Base-by-base conservation (phyloP, 2,888 invertebrate genomes). In the Drosophila demipolita region DNA sequence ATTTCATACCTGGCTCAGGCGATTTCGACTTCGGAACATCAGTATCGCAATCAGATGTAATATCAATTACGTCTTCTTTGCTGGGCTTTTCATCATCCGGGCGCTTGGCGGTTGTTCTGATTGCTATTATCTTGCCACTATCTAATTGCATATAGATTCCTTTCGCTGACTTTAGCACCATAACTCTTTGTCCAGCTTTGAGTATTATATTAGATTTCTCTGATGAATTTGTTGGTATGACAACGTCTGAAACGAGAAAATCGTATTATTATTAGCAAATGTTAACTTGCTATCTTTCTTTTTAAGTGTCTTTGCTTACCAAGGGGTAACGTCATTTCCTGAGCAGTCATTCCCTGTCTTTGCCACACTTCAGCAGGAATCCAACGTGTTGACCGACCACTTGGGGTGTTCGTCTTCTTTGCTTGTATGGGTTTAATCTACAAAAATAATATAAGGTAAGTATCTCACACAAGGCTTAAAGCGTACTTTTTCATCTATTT, bases 111-210 rank as follows among this genome's bases (percentile, higher is more conserved):
- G 93, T 89, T 4, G 93, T 93, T 61, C 93, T 95, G 82, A 99
- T 98, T 32, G 98, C 98, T 78, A 99, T 98, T 72, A 99, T 98
- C 93, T 98, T 98, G 35, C 98, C 98, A 82, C 97, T 98, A 91
- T 98, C 97, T 52, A 98, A 94, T 87, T 98, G 97, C 96, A 99
- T 97, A 93, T 99, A 99, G 80, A 99, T 98, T 54, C 99, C 99
- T 93, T 98, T 98, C 0, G 98, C 97, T 9, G 98, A 98, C 92
- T 98, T 98, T 45, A 99, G 94, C 6, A 99, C 98, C 95, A 98
- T 96, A 0, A 99, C 98, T 83, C 98, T 96, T 92, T 99, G 98
- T 0, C 99, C 99, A 1, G 98, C 98, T 91, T 98, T 98, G 59
- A 99, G 94, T 20, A 97, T 97, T 73, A 98, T 98, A 83, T 97